Evolutionary conservation across 2,113 vertebrate genomes (phyloP).

Genomic region (Actinemys pallida): DNA sequence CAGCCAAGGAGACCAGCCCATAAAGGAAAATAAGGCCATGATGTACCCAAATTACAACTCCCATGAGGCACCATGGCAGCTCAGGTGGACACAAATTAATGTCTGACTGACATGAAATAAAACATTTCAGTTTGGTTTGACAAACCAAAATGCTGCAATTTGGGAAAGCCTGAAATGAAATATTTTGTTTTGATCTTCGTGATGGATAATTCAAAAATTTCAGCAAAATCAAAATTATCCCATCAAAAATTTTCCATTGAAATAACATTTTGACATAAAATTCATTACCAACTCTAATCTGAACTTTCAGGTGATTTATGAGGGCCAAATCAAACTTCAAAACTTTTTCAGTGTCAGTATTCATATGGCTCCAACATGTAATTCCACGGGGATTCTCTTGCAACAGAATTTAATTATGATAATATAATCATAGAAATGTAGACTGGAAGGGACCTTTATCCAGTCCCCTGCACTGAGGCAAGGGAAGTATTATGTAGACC

Average conservation of each 20-base stretch:
- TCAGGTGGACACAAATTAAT: background rate
- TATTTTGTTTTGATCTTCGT: background rate
- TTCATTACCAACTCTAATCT: background rate
- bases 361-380: background rate
- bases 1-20: background rate
- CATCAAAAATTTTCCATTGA: background rate
- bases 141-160: background rate
- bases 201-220: background rate
- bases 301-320: background rate
- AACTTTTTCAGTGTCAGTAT: background rate
- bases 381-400: background rate
- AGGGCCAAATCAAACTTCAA: background rate
- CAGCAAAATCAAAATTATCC: background rate
- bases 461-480: background rate
- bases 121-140: background rate
- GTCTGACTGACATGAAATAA: background rate
- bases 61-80: background rate
- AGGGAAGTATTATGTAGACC: background rate
- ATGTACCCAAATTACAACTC: background rate
- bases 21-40: background rate
- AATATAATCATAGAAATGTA: background rate
- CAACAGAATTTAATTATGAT: background rate
- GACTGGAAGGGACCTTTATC: background rate
- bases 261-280: background rate
- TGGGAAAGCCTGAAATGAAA: background rate